A percentile compares a stretch with the other conserved stretches of the same genome.
These are phyloP conservation scores for Phylloscopus trochiloides DNA, from an alignment of 2,113 vertebrate species.

Conservation along the genomic window DNA sequence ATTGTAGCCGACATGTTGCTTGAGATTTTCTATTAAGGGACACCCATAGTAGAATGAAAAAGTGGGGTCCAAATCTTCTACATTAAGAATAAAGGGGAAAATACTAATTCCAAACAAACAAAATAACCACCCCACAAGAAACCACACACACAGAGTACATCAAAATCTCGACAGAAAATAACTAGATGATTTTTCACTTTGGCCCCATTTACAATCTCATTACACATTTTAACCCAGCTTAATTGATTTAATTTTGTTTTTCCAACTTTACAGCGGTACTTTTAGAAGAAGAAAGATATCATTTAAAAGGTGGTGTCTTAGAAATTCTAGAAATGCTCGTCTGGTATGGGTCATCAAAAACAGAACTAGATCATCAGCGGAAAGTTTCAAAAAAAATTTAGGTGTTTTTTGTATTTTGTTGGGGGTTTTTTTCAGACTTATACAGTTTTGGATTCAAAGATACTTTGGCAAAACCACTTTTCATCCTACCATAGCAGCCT, in stretches of 20 bases:
- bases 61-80: neutral
- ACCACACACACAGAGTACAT: neutral
- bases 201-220: neutral
- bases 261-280: neutral
- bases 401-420: neutral
- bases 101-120: neutral
- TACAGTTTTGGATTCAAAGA: neutral
- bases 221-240: neutral
- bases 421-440: neutral
- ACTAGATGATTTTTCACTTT: neutral
- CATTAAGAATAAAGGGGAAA: neutral
- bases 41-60: neutral
- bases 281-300: neutral
- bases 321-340: neutral
- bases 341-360: neutral
- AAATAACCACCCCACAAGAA: neutral
- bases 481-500: neutral
- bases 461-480: neutral
- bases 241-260: neutral
- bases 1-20: neutral
- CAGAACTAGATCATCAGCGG: neutral
- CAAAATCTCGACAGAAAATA: neutral
- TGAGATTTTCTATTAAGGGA: neutral
- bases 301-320: neutral
- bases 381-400: accelerated